phyloP scores from a whole-genome alignment of 2,888 invertebrate species.

The Cataglyphis livida region DNA sequence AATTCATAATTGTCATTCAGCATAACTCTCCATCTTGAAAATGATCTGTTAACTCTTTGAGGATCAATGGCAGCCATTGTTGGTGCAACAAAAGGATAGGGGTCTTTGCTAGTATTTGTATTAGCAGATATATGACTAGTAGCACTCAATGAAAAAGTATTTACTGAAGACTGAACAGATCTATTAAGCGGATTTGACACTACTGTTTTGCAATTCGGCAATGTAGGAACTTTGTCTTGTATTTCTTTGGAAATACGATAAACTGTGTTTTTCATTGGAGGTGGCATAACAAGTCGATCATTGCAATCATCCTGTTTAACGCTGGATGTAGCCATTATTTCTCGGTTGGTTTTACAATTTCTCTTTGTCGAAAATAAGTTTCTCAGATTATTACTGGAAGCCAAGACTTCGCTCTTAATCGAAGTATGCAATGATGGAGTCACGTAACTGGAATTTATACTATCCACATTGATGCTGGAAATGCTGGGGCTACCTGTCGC shows the following conservation, averaged over 20 bases:
- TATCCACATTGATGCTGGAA: conserved; percentile 77
- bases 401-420: conserved; percentile 77
- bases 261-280: conserved; percentile 63
- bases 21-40: conserved; percentile 78
- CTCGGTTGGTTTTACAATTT: not conserved
- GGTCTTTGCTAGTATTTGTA: not conserved
- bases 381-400: conserved; percentile 78
- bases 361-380: conserved; percentile 64
- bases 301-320: not conserved
- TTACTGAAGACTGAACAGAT: not conserved
- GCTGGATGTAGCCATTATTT: conserved; percentile 74
- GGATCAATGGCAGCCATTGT: not conserved
- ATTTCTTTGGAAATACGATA: not conserved
- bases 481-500: conserved; percentile 66
- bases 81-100: not conserved
- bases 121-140: not conserved
- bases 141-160: not conserved
- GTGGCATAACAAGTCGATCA: conserved; percentile 76
- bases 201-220: not conserved
- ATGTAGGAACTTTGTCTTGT: not conserved
- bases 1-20: conserved; percentile 76
- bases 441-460: conserved; percentile 64
- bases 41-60: conserved; percentile 58
- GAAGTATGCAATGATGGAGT: conserved; percentile 60
- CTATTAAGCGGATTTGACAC: not conserved